Base-by-base conservation (phyloP, 2,113 vertebrate species). In the Accipiter virgatus region DNA sequence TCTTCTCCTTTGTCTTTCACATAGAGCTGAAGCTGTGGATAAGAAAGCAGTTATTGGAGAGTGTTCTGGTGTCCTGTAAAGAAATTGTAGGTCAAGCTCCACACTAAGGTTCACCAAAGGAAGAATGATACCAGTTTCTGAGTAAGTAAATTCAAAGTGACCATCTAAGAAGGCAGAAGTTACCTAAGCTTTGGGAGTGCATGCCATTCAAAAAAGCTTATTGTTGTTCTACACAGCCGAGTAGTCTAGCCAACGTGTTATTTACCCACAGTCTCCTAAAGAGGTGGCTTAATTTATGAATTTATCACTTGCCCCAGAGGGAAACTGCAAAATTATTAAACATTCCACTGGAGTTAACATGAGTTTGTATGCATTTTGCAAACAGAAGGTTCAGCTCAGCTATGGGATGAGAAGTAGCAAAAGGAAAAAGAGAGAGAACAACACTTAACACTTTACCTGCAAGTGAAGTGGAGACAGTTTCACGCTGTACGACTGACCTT, bases 1-100 rank as follows among this genome's bases (percentile, higher is more conserved):
- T 98, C 98, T 45, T 98, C 98, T 31, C 95, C 97, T 94, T 97
- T 95, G 62, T 99, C 99, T 58, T 97, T 98, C 98, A 99, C 93
- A n/a, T 95, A 98, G 50, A 99, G 97, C 91, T 99, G 98, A 97
- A 99, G 98, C 99, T 99, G 96, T 43, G 40, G 77, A 96, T 27
- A 88, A 56, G 63, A 90, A 38, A 89, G 36, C 21, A 48, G 68
- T 87, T 93, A 95, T 3, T 71, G 26, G 12, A 85, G 32, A 68
- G n/a, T 31, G 61, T 38, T 77, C 53, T 65, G 48, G 10, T 40
- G 23, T 26, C 22, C 67, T 53, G 20, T 12, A 63, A 36, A 56
- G 71, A 92, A 94, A 80, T 0, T 31, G 23, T 7, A 83, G 34
- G 22, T 36, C 29, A 62, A 61, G 20, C 42, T 61, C 29, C 16